Conservation (phyloP, 1,140 invertebrate species). For the Brachionus calyciflorus region DNA sequence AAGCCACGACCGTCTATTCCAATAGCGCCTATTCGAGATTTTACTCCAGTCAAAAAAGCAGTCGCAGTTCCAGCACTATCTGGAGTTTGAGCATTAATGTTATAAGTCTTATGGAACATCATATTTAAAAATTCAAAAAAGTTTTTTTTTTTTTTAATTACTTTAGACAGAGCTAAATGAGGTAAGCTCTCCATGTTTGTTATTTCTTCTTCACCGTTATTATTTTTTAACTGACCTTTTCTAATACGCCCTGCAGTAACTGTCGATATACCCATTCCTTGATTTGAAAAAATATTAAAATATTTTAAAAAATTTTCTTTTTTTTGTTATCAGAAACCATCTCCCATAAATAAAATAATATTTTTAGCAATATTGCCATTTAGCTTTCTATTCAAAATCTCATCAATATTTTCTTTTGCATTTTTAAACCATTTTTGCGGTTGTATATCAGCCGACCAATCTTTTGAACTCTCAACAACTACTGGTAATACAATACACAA, state of each 20-base stretch:
- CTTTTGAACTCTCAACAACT: background rate
- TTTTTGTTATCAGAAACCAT: conserved; percentile 65
- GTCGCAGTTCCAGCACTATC: conserved; percentile 85
- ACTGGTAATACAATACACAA: background rate
- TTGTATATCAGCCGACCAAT: conserved; percentile 40
- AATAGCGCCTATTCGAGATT: conserved; percentile 74
- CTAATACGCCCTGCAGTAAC: conserved; percentile 78
- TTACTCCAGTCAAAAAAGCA: conserved; percentile 78
- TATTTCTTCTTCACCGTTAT: conserved; percentile 67
- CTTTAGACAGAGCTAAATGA: conserved; percentile 48
- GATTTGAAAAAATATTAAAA: background rate
- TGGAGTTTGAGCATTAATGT: conserved; percentile 77
- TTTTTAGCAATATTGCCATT: conserved; percentile 70
- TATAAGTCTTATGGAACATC: conserved; percentile 93
- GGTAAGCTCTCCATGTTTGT: conserved; percentile 43
- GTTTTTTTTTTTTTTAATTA: conserved; percentile 61
- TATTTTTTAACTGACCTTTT: conserved; percentile 65
- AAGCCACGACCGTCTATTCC: conserved; percentile 68
- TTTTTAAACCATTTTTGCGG: conserved; percentile 31
- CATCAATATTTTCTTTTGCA: background rate
- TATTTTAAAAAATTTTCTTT: background rate
- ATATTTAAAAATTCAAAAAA: too few species aligned
- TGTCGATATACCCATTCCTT: conserved; percentile 78
- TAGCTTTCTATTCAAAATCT: background rate
- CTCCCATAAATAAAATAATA: conserved; percentile 84